These are phyloP conservation scores for Nannobrachium achirus DNA, from an alignment of 2,113 vertebrate species.

Conservation along the genomic window DNA sequence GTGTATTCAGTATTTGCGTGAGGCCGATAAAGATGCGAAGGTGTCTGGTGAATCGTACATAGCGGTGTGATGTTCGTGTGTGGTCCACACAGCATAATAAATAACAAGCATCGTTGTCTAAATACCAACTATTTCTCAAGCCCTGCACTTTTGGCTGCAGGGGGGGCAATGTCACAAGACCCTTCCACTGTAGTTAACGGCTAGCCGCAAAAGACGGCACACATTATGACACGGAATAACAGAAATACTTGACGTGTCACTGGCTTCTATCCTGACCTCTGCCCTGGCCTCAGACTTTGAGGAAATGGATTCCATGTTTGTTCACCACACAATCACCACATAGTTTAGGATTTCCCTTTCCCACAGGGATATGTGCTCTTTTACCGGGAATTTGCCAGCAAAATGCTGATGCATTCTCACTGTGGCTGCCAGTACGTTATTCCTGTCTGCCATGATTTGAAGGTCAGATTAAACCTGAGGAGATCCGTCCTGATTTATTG, in stretches of 20 bases:
- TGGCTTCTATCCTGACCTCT: not conserved
- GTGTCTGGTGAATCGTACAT: too few relatives aligned
- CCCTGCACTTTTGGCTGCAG: not conserved
- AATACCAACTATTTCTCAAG: not conserved
- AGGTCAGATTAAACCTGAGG: too few relatives aligned
- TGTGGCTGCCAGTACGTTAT: too few relatives aligned
- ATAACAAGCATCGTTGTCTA: not conserved
- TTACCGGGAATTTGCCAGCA: too few relatives aligned
- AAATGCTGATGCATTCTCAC: too few relatives aligned
- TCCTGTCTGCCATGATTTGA: too few relatives aligned
- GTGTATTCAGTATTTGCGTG: not conserved
- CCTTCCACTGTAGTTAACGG: constrained; percentile 22
- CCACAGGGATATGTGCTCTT: too few relatives aligned
- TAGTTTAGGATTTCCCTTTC: not conserved
- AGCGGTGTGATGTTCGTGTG: not conserved
- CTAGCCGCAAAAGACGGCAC: too few relatives aligned
- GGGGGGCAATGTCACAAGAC: constrained; percentile 11
- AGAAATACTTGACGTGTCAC: not conserved
- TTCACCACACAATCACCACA: not conserved
- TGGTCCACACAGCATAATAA: not conserved
- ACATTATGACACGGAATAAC: constrained; percentile 1
- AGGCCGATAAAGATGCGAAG: too few relatives aligned
- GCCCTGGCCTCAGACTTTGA: not conserved
- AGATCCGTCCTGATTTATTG: too few relatives aligned
- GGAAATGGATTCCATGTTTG: not conserved